Base-by-base conservation (phyloP, 2,888 invertebrate species). In the Vesta saturnalis region DNA sequence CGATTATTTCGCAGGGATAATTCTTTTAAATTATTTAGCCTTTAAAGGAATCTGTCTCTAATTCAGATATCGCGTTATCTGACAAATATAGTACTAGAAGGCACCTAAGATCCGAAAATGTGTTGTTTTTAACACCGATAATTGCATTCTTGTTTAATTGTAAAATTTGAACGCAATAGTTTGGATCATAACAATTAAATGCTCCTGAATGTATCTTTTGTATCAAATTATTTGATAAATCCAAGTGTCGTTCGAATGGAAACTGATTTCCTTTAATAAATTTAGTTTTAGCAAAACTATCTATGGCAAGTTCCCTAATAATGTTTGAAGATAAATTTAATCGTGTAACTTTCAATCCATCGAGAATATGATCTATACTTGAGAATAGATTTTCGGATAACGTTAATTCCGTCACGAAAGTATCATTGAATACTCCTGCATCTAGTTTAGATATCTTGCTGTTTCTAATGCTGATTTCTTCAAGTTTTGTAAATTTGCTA, bases 211-310 rank as follows among this genome's bases (percentile, higher is more conserved):
- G 0, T 15, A 68, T 59, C 18, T 54, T 59, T 1, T 19, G 16
- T 3, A 68, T 68, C 1, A 30, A 55, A 57, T 68, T 68, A 19
- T 57, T 46, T n/a, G 62, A 62, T 54, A 67, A 49, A 47, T 67
- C 62, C 1, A 67, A n/a, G 6, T 30, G 16, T 19, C 58, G 64
- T 23, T 12, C 2, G 6, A 5, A 6, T 22, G 8, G 46, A 52
- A 30, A 55, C n/a, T 54, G 43, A 16, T 43, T 43, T 43, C 43
- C 62, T 14, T 2, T 12, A 58, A 59, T 56, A 59, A 69, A 69
- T 10, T 12, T 58, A 1, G 43, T 55, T 0, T 65, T 35, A 1
- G 58, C 49, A 35, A 69, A 62, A 14, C 57, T 21, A 12, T 61
- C 43, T 35, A 14, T 10, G 1, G 49, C 18, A 22, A 69, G 39